Conservation (phyloP, 2,797 vertebrate genomes). For the Luscinia megarhynchos region DNA sequence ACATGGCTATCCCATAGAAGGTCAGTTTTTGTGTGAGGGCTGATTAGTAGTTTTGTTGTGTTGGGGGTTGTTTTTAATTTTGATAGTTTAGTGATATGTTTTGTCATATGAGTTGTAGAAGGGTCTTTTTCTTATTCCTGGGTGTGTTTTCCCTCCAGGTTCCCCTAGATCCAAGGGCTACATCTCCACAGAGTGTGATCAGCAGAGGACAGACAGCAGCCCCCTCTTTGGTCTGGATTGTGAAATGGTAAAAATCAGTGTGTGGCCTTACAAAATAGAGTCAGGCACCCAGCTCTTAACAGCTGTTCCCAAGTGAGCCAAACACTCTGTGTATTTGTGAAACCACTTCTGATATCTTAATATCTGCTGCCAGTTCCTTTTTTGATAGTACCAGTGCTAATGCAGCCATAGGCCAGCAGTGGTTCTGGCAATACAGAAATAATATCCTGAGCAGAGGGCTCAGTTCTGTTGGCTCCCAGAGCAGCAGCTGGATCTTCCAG, state of each 20-base stretch:
- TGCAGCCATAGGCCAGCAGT: not conserved
- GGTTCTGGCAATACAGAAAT: not conserved
- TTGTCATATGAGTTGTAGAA: not conserved
- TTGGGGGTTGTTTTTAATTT: not conserved
- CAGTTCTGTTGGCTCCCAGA: not conserved
- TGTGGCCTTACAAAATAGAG: not conserved
- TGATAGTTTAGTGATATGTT: not conserved
- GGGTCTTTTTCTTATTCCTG: not conserved
- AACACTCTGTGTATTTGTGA: not conserved
- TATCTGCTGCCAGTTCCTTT: not conserved
- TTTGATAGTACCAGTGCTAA: not conserved
- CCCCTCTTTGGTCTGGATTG: slow-evolving; percentile 92
- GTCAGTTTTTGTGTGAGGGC: slow-evolving; percentile 64
- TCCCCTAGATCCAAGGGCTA: slow-evolving; percentile 78
- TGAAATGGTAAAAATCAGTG: slow-evolving; percentile 87
- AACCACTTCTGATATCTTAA: not conserved
- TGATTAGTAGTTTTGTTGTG: not conserved
- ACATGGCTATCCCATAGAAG: slow-evolving; percentile 82
- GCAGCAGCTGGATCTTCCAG: not conserved
- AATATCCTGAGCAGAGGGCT: not conserved
- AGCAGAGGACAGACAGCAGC: slow-evolving; percentile 82
- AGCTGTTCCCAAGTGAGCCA: not conserved
- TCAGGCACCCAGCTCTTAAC: not conserved
- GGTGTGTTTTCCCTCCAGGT: slow-evolving; percentile 71
- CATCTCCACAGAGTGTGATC: slow-evolving; percentile 73